These are phyloP conservation scores for Ranitomeya variabilis DNA, from an alignment of 2,113 vertebrate genomes.

Conservation along the genomic window DNA sequence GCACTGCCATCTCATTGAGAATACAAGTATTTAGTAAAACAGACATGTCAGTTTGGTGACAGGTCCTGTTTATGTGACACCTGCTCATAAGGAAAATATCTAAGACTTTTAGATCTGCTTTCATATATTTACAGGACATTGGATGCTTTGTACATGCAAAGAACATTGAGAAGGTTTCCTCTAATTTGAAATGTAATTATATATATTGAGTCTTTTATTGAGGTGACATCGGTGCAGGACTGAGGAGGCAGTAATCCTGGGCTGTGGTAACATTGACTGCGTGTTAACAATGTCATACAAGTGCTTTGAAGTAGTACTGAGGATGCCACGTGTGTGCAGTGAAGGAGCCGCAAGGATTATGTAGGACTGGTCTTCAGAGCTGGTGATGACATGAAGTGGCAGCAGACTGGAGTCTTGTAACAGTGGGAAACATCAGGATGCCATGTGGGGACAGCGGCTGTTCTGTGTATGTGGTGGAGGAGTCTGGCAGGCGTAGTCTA, in stretches of 20 bases:
- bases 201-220: neutral
- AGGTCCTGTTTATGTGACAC: too few species aligned
- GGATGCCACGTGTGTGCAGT: neutral
- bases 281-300: neutral
- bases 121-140: neutral
- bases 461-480: conserved; percentile 7
- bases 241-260: neutral
- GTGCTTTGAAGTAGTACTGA: conserved; percentile 18
- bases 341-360: conserved; percentile 1
- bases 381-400: conserved; percentile 37
- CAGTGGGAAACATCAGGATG: conserved; percentile 25
- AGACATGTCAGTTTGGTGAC: too few species aligned
- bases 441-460: conserved; percentile 21
- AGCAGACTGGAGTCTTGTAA: conserved; percentile 34
- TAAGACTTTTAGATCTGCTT: neutral
- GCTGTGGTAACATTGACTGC: conserved; percentile 23
- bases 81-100: too few species aligned
- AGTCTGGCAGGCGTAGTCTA: neutral
- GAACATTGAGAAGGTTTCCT: neutral
- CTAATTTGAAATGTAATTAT: conserved; percentile 2
- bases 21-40: too few species aligned
- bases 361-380: neutral
- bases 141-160: neutral
- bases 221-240: neutral
- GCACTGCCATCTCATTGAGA: too few species aligned